A percentile compares a stretch with the other conserved stretches of the same genome.
Conservation (phyloP, 1,140 invertebrate genomes). For the Ganaspis sp. region DNA sequence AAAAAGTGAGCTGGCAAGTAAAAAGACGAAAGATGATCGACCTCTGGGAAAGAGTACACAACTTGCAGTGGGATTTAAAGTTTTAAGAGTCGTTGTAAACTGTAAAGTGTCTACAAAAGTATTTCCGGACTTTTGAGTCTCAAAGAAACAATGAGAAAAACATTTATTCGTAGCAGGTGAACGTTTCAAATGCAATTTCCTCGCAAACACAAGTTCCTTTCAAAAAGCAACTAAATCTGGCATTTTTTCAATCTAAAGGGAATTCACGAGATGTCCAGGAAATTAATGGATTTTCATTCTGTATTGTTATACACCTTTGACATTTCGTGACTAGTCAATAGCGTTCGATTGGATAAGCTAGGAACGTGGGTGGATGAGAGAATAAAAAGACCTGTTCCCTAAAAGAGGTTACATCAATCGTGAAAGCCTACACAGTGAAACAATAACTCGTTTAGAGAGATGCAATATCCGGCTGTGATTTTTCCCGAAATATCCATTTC, state of each 20-base stretch:
- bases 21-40: conserved; percentile 3
- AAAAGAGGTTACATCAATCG: conserved; percentile 10
- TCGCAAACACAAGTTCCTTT: not conserved
- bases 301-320: not conserved
- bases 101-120: conserved; percentile 21
- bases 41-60: not conserved
- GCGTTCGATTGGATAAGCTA: not conserved
- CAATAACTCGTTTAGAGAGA: not conserved
- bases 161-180: not conserved
- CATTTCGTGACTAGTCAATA: conserved; percentile 1
- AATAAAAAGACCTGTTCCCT: not conserved
- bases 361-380: not conserved
- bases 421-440: not conserved
- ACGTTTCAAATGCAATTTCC: conserved; percentile 4
- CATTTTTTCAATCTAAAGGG: conserved; percentile 6
- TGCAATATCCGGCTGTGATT: not conserved
- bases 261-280: not conserved
- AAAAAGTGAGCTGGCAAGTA: no score
- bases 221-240: not conserved
- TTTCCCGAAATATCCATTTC: conserved; percentile 1
- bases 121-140: conserved; percentile 16
- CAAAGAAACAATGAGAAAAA: conserved; percentile 21
- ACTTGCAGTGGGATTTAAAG: not conserved
- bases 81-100: conserved; percentile 19
- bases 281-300: not conserved